Evolutionary conservation across 1,140 invertebrate species (phyloP).

Genomic region (Apis laboriosa): DNA sequence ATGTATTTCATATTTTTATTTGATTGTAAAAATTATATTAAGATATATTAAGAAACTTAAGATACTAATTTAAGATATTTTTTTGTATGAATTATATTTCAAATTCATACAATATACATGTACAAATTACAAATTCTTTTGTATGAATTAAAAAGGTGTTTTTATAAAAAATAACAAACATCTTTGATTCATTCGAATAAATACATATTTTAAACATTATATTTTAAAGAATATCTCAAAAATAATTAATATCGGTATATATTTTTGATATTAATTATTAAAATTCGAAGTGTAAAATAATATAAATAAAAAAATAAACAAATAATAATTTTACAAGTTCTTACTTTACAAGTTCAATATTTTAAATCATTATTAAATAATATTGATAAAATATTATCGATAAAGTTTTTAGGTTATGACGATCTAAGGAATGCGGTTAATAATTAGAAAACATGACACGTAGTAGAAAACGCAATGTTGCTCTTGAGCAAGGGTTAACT

Average conservation of each 20-base stretch:
- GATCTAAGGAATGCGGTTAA: constrained; percentile 10
- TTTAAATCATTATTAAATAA: background rate
- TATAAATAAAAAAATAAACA: too few species aligned
- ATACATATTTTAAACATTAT: background rate
- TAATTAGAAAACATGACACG: constrained; percentile 17
- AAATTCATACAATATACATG: too few species aligned
- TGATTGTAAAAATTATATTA: too few species aligned
- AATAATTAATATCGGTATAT: background rate
- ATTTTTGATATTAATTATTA: too few species aligned
- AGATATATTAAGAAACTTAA: too few species aligned
- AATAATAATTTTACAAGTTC: background rate
- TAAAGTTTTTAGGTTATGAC: constrained; percentile 1
- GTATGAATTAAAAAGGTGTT: background rate
- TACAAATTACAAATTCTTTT: background rate
- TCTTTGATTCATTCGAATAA: background rate
- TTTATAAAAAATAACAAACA: background rate
- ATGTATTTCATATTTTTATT: too few species aligned
- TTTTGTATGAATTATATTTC: too few species aligned
- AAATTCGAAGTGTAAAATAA: background rate
- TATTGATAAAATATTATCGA: background rate
- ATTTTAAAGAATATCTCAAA: too few species aligned
- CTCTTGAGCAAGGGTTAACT: background rate
- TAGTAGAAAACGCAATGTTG: constrained; percentile 16
- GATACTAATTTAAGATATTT: too few species aligned
- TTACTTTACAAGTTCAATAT: background rate